Percentiles rank a stretch among this genome's conserved stretches.
Evolutionary conservation across 2,797 vertebrate species (phyloP).

Genomic region (Phoxinus dragarum): DNA sequence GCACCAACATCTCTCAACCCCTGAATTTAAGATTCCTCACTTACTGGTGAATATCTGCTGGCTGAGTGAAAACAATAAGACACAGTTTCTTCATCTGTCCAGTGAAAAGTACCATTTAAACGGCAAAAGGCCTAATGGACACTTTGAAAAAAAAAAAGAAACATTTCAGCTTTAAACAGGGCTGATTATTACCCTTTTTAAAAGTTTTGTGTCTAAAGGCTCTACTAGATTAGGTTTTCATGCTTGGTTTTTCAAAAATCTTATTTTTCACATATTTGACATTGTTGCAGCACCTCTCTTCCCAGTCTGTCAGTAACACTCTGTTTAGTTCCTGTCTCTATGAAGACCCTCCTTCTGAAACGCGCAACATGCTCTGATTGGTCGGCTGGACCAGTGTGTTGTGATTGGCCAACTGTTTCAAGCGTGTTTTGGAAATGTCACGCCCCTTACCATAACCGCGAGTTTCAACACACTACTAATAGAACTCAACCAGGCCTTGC

Average conservation of each 20-base stretch:
- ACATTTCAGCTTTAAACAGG: background rate
- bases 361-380: background rate
- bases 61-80: background rate
- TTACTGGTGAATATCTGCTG: background rate
- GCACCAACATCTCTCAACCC: background rate
- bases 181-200: background rate
- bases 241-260: background rate
- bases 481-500: background rate
- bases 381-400: background rate
- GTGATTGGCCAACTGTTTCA: background rate
- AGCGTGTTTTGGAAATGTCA: background rate
- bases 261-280: background rate
- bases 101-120: background rate
- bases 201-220: background rate
- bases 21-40: background rate
- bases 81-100: background rate
- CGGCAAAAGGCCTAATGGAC: background rate
- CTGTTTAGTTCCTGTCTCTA: background rate
- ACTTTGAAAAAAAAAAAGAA: background rate
- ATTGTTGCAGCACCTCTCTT: background rate
- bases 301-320: background rate
- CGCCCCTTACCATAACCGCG: background rate
- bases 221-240: background rate
- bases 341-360: background rate
- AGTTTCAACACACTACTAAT: background rate